Conservation (phyloP, 2,797 vertebrate genomes). For the Pampus argenteus region DNA sequence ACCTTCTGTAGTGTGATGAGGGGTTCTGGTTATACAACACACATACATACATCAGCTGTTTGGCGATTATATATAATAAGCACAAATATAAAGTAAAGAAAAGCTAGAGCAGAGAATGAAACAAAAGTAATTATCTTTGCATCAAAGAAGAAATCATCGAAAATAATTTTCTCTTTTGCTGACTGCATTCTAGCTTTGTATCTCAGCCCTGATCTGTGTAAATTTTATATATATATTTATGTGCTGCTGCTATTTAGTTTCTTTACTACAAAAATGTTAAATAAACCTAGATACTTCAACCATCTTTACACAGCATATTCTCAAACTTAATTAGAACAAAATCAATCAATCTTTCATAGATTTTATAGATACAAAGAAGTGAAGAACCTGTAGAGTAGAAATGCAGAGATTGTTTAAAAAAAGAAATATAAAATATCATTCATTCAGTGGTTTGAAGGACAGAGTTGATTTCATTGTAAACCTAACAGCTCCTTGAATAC, state of each 20-base stretch:
- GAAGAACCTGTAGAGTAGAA: background rate
- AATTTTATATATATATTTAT: background rate
- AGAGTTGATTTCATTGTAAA: background rate
- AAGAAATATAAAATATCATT: background rate
- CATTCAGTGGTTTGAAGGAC: background rate
- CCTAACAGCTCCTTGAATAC: background rate
- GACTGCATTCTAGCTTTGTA: background rate
- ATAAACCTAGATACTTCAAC: background rate
- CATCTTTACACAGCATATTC: background rate
- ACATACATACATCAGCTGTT: background rate
- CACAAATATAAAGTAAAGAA: background rate
- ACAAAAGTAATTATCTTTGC: background rate
- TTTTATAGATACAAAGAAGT: background rate
- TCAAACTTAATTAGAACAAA: background rate
- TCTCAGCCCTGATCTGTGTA: background rate
- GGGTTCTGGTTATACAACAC: constrained; percentile 1
- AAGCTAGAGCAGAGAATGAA: background rate
- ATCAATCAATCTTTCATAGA: background rate
- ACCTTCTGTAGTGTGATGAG: background rate
- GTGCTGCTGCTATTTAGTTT: background rate
- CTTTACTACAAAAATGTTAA: background rate
- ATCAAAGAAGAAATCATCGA: background rate
- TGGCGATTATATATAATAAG: background rate
- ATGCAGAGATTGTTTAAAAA: background rate
- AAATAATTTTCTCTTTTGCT: background rate